Evolutionary conservation across 2,797 vertebrate genomes (phyloP), one percentile per base, ranked within the genome.

Genomic region (Amphiprion clarkii): DNA sequence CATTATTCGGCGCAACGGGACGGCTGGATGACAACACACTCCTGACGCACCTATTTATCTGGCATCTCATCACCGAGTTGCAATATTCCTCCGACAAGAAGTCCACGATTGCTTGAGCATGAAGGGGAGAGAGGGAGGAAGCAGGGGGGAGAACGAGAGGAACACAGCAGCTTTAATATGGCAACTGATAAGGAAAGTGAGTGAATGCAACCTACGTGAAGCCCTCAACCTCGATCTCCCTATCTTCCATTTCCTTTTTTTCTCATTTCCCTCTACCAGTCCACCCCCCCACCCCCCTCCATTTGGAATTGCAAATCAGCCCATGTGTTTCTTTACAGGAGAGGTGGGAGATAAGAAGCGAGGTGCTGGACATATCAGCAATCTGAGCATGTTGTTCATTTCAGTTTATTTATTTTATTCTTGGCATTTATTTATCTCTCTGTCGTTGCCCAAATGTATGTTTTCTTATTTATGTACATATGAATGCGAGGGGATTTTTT

Each of bases 301-400:
- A 13, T 74, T 88, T 72, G n/a, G 85, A 89, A 89, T 92, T 92
- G 82, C 82, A 92, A 87, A 90, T 88, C 60, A 75, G 55, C 4
- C 31, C 55, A 39, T 67, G 36, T 78, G 66, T 59, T 86, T 71
- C 58, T 78, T 79, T 81, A 76, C 72, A 81, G 69, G 62, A 9
- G 1, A 79, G 84, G 56, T 67, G 69, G 66, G 57, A 85, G 91
- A 92, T 92, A 90, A 92, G 73, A 61, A 81, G 76, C 10, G 11
- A 48, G 79, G 58, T 46, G 68, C 67, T 59, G 69, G 65, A 81
- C 71, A 33, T 87, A 89, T 91, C 87, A 62, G 83, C 80, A 81
- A 87, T 85, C 79, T 81, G 71, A 82, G 79, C 68, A 78, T 87
- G 79, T 78, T 86, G 83, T 86, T 83, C 64, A 60, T 68, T 82